Conservation (phyloP, 2,113 vertebrate genomes). For the Ardeotis arabs region DNA sequence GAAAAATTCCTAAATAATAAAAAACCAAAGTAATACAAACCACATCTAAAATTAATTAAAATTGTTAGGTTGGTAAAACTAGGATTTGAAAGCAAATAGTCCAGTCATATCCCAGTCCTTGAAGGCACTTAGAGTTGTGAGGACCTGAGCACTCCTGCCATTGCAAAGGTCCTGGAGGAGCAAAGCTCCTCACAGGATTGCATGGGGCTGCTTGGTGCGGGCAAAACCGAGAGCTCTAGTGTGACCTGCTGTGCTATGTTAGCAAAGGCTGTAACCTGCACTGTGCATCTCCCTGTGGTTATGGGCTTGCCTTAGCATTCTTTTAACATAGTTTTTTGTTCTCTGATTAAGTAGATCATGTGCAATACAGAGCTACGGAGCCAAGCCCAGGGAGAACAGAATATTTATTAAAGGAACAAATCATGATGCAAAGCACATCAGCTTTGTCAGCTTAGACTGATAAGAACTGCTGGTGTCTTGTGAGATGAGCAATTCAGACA, state of each 20-base stretch:
- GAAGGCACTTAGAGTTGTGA: not conserved
- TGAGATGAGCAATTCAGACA: not conserved
- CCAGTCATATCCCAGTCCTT: not conserved
- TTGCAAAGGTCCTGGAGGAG: not conserved
- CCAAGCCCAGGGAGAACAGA: not conserved
- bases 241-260: not conserved
- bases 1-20: not conserved
- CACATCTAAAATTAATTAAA: conserved; percentile 2
- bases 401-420: conserved; percentile 11
- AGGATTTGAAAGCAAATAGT: not conserved
- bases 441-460: not conserved
- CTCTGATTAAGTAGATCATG: conserved; percentile 6
- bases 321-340: not conserved
- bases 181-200: not conserved
- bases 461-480: not conserved
- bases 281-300: not conserved
- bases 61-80: not conserved
- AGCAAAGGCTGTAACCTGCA: not conserved
- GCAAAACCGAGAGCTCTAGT: not conserved
- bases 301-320: not conserved
- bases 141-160: not conserved
- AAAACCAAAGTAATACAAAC: not conserved
- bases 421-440: not conserved
- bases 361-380: not conserved
- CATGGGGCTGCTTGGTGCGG: not conserved